phyloP scores from a whole-genome alignment of 2,888 invertebrate genomes.

The Megalurothrips usitatus region DNA sequence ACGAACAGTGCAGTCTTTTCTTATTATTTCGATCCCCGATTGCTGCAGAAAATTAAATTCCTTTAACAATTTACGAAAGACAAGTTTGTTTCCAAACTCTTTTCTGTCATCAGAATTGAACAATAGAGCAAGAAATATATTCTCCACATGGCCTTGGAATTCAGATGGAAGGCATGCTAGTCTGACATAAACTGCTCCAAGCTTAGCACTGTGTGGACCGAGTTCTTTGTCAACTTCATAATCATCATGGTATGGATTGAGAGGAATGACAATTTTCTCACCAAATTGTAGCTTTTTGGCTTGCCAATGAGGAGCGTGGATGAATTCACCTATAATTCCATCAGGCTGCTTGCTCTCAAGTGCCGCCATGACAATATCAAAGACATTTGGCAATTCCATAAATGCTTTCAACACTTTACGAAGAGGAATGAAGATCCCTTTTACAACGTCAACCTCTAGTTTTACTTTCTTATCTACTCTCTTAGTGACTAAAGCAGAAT shows the following conservation, averaged over 20 bases:
- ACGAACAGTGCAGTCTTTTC: neutral
- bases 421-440: no score
- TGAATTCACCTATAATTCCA: neutral
- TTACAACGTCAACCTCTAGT: no score
- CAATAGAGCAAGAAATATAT: conserved; percentile 34
- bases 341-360: neutral
- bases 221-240: neutral
- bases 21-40: conserved; percentile 33
- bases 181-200: neutral
- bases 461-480: no score
- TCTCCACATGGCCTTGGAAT: conserved; percentile 32
- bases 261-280: neutral
- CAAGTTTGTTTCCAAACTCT: conserved; percentile 31
- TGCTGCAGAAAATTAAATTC: conserved; percentile 35
- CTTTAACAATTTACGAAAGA: conserved; percentile 33
- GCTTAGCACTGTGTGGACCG: neutral
- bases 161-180: conserved; percentile 15
- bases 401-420: no score
- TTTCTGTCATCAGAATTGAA: conserved; percentile 33
- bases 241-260: neutral
- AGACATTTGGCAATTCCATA: no score
- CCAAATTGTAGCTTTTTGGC: neutral
- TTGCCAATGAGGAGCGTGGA: neutral
- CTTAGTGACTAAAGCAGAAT: no score
- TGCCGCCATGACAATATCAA: neutral